These are phyloP conservation scores for Eulithis testata DNA, from an alignment of 2,888 invertebrate species.

Conservation along the genomic window DNA sequence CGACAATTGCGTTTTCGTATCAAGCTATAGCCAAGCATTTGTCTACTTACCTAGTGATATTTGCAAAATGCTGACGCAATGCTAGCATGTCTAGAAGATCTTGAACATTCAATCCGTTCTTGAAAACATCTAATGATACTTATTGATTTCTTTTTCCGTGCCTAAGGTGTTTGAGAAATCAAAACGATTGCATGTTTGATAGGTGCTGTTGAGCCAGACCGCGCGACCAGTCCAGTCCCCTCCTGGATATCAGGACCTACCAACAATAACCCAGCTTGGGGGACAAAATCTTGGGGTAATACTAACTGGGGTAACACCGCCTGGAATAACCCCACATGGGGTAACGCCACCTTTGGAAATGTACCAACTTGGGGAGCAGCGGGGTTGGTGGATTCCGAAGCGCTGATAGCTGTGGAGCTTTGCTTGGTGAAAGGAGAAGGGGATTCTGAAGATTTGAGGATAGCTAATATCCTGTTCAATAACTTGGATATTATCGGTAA, in stretches of 20 bases:
- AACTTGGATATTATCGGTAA: constrained; percentile 96
- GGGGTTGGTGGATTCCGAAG: constrained; percentile 92
- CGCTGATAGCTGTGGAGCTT: constrained; percentile 87
- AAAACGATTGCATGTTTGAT: not conserved
- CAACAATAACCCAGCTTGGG: constrained; percentile 54
- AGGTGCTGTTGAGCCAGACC: constrained; percentile 49
- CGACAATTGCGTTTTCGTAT: no score
- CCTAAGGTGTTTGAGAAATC: no score
- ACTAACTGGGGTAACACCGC: constrained; percentile 85
- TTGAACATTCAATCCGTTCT: no score
- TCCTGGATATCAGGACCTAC: constrained; percentile 50
- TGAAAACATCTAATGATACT: no score
- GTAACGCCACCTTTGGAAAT: constrained; percentile 78
- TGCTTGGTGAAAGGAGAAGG: constrained; percentile 76
- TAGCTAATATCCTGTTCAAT: constrained; percentile 96
- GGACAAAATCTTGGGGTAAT: constrained; percentile 89
- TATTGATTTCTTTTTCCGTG: no score
- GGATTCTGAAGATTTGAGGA: constrained; percentile 85
- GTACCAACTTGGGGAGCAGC: constrained; percentile 87
- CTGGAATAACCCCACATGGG: constrained; percentile 87
- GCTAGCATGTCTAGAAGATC: not conserved
- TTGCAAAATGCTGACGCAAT: no score
- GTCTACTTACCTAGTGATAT: no score
- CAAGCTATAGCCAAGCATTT: no score
- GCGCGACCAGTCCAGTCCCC: constrained; percentile 55